Evolutionary conservation across 2,888 invertebrate species (phyloP).

Genomic region (Drosophila trichaetosa): DNA sequence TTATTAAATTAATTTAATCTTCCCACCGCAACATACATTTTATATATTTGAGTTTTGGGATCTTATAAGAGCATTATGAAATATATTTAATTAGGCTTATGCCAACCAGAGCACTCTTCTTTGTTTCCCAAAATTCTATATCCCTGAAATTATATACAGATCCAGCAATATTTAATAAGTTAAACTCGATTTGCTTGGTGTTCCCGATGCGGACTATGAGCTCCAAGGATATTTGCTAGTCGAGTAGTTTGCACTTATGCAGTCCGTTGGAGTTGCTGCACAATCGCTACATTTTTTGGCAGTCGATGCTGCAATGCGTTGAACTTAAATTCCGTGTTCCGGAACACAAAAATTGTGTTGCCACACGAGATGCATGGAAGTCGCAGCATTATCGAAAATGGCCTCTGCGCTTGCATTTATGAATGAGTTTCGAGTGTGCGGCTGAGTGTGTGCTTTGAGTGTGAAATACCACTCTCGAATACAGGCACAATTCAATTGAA

Average conservation of each 20-base stretch:
- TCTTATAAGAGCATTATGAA: not conserved
- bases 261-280: not conserved
- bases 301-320: constrained; percentile 2
- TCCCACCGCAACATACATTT: too few species aligned
- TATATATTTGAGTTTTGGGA: too few species aligned
- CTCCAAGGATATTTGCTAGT: not conserved
- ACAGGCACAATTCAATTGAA: constrained; percentile 56
- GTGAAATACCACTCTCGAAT: not conserved
- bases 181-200: too few species aligned
- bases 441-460: constrained; percentile 2
- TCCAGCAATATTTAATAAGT: not conserved
- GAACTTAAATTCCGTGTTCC: constrained; percentile 61
- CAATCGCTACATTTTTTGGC: not conserved
- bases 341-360: constrained; percentile 42
- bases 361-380: constrained; percentile 35
- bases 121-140: not conserved
- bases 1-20: too few species aligned
- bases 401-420: constrained; percentile 13
- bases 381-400: constrained; percentile 51
- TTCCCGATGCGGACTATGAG: not conserved
- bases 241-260: not conserved
- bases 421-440: not conserved
- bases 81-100: not conserved
- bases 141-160: not conserved
- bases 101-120: not conserved